Percentiles rank a stretch among this genome's conserved stretches.
phyloP scores from a whole-genome alignment of 2,797 vertebrate genomes.

The Lepus townsendii region DNA sequence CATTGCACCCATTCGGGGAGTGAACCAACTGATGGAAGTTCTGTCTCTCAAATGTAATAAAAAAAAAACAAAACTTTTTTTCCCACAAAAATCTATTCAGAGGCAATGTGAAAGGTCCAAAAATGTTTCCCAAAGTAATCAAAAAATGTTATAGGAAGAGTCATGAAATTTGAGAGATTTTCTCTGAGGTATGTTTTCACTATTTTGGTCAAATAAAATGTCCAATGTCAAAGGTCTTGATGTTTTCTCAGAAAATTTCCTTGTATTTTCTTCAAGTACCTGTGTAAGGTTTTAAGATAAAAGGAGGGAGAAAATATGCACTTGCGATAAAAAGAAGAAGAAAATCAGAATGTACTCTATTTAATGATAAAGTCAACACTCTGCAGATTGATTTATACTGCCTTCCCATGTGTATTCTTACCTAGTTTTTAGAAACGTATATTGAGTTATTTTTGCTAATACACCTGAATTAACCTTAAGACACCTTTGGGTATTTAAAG shows the following conservation, averaged over 20 bases:
- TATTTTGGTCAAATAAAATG: slow-evolving; percentile 8
- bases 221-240: not conserved
- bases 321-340: slow-evolving; percentile 19
- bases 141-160: not conserved
- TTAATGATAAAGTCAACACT: slow-evolving; percentile 10
- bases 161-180: not conserved
- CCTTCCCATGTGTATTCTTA: not conserved
- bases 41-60: too few relatives aligned
- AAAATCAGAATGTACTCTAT: not conserved
- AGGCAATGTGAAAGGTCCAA: not conserved
- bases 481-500: slow-evolving; percentile 41
- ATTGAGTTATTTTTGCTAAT: slow-evolving; percentile 63
- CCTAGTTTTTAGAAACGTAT: not conserved
- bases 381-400: not conserved
- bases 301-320: slow-evolving; percentile 44
- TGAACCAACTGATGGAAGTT: too few relatives aligned
- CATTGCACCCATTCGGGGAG: too few relatives aligned
- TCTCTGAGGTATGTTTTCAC: not conserved
- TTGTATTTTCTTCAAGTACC: slow-evolving; percentile 9
- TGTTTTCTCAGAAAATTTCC: slow-evolving; percentile 18
- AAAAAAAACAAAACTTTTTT: too few relatives aligned
- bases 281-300: slow-evolving; percentile 15
- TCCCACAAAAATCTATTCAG: not conserved
- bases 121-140: slow-evolving; percentile 1
- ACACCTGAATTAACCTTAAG: slow-evolving; percentile 63